phyloP scores from a whole-genome alignment of 2,797 vertebrate genomes.

The Ciconia nigra region DNA sequence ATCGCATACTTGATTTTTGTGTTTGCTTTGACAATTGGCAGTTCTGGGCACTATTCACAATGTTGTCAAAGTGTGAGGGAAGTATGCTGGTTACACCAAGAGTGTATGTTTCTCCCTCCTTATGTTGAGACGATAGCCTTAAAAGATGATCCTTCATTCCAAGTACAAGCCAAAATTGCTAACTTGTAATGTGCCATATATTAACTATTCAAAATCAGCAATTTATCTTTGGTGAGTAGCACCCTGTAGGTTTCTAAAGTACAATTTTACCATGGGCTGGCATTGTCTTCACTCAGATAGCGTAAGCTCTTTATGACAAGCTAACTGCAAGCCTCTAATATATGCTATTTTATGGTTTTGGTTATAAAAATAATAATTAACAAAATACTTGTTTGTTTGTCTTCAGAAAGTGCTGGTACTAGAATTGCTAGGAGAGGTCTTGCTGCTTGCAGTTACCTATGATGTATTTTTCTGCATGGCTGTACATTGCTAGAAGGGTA shows the following conservation, averaged over 20 bases:
- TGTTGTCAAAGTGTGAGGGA: neutral
- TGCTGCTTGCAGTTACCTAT: neutral
- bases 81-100: neutral
- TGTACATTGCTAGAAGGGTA: neutral
- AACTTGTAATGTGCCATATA: neutral
- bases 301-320: neutral
- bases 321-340: neutral
- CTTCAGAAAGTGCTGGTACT: neutral
- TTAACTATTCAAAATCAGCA: neutral
- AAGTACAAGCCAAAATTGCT: neutral
- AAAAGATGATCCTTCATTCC: neutral
- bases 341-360: neutral
- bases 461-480: neutral
- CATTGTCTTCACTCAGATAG: neutral
- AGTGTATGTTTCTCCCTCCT: neutral
- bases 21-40: neutral
- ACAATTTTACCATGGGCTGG: neutral
- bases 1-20: neutral
- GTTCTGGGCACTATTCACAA: neutral
- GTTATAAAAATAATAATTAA: slow-evolving; percentile 17
- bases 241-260: neutral
- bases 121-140: neutral
- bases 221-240: neutral
- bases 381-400: neutral
- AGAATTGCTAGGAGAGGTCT: neutral